A percentile compares a stretch with the other conserved stretches of the same genome.
phyloP scores from a whole-genome alignment of 2,888 invertebrate species.

The Suillia variegata region DNA sequence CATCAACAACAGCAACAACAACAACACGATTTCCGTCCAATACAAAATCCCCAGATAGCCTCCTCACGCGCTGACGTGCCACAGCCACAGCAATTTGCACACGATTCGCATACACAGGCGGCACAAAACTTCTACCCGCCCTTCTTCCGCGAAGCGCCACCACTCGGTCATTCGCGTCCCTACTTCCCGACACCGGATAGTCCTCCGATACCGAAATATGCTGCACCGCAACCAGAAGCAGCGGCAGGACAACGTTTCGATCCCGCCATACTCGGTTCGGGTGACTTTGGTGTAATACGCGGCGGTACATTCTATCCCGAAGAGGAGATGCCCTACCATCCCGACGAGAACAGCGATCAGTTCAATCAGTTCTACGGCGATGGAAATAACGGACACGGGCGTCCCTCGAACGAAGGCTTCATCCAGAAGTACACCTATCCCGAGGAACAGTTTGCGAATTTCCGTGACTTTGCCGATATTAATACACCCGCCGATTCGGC shows the following conservation, averaged over 20 bases:
- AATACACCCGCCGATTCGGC: conserved; percentile 81
- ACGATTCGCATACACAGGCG: conserved; percentile 62
- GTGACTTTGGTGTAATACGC: conserved; percentile 84
- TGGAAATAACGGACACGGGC: conserved; percentile 73
- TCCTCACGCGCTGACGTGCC: conserved; percentile 37
- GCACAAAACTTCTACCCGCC: conserved; percentile 79
- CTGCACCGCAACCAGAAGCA: conserved; percentile 59
- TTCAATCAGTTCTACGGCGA: conserved; percentile 64
- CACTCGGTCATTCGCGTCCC: conserved; percentile 68
- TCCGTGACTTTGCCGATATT: conserved; percentile 88
- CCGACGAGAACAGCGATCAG: conserved; percentile 63
- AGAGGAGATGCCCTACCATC: conserved; percentile 68
- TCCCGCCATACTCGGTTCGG: conserved; percentile 76
- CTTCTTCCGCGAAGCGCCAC: conserved; percentile 69
- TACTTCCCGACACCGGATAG: conserved; percentile 67
- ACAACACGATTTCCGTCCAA: conserved; percentile 41
- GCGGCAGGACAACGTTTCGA: conserved; percentile 55
- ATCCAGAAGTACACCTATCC: conserved; percentile 71
- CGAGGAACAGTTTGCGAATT: conserved; percentile 86
- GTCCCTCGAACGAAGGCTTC: conserved; percentile 72
- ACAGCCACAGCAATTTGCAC: conserved; percentile 10
- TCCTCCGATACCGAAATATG: conserved; percentile 63
- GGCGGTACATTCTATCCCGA: conserved; percentile 86
- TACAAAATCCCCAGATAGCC: conserved; percentile 37
- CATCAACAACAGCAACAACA: neutral